These are phyloP conservation scores for Agelastica alni DNA, from an alignment of 2,888 invertebrate species.

Conservation along the genomic window DNA sequence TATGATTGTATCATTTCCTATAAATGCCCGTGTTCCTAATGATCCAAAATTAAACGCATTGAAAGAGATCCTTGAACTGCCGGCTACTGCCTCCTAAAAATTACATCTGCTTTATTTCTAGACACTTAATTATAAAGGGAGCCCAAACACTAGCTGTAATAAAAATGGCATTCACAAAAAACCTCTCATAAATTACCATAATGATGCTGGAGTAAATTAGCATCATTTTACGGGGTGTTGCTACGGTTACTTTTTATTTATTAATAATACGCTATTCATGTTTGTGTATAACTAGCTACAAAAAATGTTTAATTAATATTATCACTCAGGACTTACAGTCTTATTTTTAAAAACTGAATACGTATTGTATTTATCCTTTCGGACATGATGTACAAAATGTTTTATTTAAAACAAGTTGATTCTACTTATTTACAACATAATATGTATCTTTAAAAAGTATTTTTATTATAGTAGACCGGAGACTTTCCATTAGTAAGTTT, in stretches of 20 bases:
- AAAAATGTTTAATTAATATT: too few relatives aligned
- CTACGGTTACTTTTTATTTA: not conserved
- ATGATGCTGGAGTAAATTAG: slow-evolving; percentile 46
- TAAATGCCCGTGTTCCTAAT: slow-evolving; percentile 25
- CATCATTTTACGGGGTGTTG: slow-evolving; percentile 3
- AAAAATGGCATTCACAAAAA: slow-evolving; percentile 42
- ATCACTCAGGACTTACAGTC: too few relatives aligned
- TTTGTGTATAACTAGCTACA: too few relatives aligned
- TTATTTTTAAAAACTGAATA: too few relatives aligned
- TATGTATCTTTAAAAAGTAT: too few relatives aligned
- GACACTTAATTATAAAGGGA: slow-evolving; percentile 30
- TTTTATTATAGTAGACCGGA: too few relatives aligned
- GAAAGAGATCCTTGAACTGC: slow-evolving; percentile 30
- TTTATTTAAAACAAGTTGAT: too few relatives aligned
- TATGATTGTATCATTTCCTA: slow-evolving; percentile 25
- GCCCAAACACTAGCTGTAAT: slow-evolving; percentile 29
- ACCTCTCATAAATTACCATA: slow-evolving; percentile 51
- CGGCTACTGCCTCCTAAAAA: slow-evolving; percentile 21
- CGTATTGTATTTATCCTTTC: too few relatives aligned
- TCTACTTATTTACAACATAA: too few relatives aligned
- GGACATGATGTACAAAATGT: too few relatives aligned
- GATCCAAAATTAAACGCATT: slow-evolving; percentile 30
- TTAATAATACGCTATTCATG: not conserved
- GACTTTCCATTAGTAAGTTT: too few relatives aligned
- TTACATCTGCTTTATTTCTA: slow-evolving; percentile 30